Conservation (phyloP, 2,888 invertebrate species). For the Molanna angustata region DNA sequence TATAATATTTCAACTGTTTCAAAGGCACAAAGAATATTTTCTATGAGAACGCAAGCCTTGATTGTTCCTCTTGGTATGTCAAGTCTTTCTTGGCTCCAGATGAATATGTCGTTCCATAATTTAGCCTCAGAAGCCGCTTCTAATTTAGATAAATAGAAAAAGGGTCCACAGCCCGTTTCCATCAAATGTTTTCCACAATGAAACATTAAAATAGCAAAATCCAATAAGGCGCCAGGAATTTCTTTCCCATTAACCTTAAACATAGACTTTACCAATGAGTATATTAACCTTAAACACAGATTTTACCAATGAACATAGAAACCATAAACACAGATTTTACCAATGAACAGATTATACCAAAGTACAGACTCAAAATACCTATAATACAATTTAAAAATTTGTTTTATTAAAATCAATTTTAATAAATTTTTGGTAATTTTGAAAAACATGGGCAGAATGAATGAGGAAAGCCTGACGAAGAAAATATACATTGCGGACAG, state of each 20-base stretch:
- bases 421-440: too few relatives aligned
- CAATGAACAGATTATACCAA: too few relatives aligned
- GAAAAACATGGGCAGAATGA: too few relatives aligned
- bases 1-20: constrained; percentile 68
- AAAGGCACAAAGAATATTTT: constrained; percentile 66
- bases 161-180: constrained; percentile 60
- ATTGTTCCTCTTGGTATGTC: constrained; percentile 60
- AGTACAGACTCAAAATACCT: too few relatives aligned
- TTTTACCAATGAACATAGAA: too few relatives aligned
- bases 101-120: constrained; percentile 69
- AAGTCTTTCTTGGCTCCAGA: constrained; percentile 58
- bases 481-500: too few relatives aligned
- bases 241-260: constrained; percentile 57
- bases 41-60: constrained; percentile 69
- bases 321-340: too few relatives aligned
- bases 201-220: constrained; percentile 65
- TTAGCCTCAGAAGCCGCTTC: constrained; percentile 63
- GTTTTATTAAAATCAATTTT: too few relatives aligned
- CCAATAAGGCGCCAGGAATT: constrained; percentile 65
- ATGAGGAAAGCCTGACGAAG: too few relatives aligned
- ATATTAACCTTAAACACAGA: too few relatives aligned
- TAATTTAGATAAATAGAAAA: constrained; percentile 64
- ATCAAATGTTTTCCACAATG: constrained; percentile 58
- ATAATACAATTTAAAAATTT: too few relatives aligned
- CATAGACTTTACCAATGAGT: background rate